Conservation (phyloP, 2,888 invertebrate genomes). For the Hanleya hanleyi region DNA sequence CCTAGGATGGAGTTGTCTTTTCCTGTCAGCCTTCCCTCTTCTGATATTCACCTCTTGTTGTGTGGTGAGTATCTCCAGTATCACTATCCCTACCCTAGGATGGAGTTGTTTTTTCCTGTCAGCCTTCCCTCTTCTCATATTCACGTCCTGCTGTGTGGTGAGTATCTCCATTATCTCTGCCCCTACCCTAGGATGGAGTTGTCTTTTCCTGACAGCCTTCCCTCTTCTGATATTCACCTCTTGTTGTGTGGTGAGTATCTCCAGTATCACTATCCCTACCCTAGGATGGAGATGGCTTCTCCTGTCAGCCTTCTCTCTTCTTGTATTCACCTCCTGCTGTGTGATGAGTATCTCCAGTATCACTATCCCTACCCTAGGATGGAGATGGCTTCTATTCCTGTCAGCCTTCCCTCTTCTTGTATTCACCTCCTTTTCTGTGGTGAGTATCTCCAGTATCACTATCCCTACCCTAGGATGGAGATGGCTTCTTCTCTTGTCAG, state of each 20-base stretch:
- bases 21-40: conserved; percentile 91
- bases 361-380: conserved; percentile 95
- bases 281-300: conserved; percentile 94
- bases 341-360: conserved; percentile 74
- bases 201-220: conserved; percentile 92
- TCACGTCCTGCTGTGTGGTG: conserved; percentile 76
- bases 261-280: conserved; percentile 91
- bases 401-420: conserved; percentile 90
- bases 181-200: conserved; percentile 93
- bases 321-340: conserved; percentile 80
- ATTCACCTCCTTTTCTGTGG: conserved; percentile 77
- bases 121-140: conserved; percentile 88
- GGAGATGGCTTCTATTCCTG: conserved; percentile 91
- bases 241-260: conserved; percentile 76
- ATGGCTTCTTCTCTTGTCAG: too few species aligned
- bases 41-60: conserved; percentile 80
- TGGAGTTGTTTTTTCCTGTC: conserved; percentile 96
- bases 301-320: conserved; percentile 89
- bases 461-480: too few species aligned
- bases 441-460: conserved; percentile 59
- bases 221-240: conserved; percentile 86
- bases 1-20: conserved; percentile 92
- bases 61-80: conserved; percentile 79
- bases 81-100: conserved; percentile 92
- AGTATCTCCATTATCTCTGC: conserved; percentile 86